A percentile compares a stretch with the other conserved stretches of the same genome.
Evolutionary conservation across 64 coral and sea anemone species (phyloP).

Genomic region (Catalaphyllia jardinei): DNA sequence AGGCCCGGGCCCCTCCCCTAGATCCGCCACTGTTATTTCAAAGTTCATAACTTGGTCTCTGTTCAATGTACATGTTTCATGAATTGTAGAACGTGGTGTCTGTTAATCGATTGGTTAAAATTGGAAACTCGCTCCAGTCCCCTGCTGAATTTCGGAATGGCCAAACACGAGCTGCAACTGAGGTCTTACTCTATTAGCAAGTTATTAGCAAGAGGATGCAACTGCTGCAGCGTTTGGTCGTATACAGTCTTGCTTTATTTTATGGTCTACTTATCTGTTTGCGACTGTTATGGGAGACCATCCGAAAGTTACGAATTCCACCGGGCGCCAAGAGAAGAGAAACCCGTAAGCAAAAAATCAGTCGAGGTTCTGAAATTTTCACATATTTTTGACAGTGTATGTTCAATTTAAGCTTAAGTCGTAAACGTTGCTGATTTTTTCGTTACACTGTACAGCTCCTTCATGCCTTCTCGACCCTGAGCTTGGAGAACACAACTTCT

Average conservation of each 20-base stretch:
- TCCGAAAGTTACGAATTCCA: conserved; percentile 5
- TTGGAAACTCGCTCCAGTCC: too few relatives aligned
- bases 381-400: too few relatives aligned
- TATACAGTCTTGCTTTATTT: conserved; percentile 49
- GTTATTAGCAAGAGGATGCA: neutral
- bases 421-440: neutral
- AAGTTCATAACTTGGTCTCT: too few relatives aligned
- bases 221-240: neutral
- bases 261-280: conserved; percentile 45
- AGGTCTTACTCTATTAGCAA: too few relatives aligned
- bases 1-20: too few relatives aligned
- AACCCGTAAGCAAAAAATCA: neutral
- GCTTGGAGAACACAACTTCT: conserved; percentile 76
- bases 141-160: too few relatives aligned
- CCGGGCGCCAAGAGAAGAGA: neutral
- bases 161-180: too few relatives aligned
- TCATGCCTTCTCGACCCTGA: conserved; percentile 63
- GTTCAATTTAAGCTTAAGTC: too few relatives aligned
- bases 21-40: too few relatives aligned
- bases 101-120: too few relatives aligned
- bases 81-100: too few relatives aligned
- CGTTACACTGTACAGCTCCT: conserved; percentile 32
- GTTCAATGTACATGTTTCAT: too few relatives aligned
- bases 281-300: conserved; percentile 23
- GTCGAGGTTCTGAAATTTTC: neutral